Conservation (phyloP, 2,888 invertebrate species). For the Elysia crispata region DNA sequence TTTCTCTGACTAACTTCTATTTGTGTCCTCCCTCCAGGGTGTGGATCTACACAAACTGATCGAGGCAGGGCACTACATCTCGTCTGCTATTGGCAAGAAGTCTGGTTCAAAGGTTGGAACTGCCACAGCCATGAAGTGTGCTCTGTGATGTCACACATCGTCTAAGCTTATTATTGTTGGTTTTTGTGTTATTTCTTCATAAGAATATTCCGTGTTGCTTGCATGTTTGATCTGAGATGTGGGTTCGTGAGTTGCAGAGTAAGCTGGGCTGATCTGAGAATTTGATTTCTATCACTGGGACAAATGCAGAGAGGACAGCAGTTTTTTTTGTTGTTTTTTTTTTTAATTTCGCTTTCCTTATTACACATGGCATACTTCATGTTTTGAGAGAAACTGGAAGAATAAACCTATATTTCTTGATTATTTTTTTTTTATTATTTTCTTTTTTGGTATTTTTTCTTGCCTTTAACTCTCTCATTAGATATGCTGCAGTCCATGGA, state of each 20-base stretch:
- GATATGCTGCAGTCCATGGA: too few relatives aligned
- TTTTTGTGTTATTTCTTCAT: background rate
- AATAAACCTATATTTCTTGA: too few relatives aligned
- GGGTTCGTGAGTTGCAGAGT: background rate
- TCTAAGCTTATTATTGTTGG: background rate
- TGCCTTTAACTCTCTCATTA: too few relatives aligned
- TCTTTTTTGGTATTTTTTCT: too few relatives aligned
- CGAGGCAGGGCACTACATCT: slow-evolving; percentile 90
- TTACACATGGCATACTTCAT: too few relatives aligned
- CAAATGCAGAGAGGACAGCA: too few relatives aligned
- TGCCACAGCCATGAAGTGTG: slow-evolving; percentile 34
- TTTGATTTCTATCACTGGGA: background rate
- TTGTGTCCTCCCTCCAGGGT: slow-evolving; percentile 75
- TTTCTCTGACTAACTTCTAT: too few relatives aligned
- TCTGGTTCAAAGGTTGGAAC: slow-evolving; percentile 65
- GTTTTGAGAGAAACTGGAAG: too few relatives aligned
- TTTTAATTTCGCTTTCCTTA: too few relatives aligned
- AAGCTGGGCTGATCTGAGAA: background rate
- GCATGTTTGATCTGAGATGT: background rate
- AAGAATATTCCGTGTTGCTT: background rate
- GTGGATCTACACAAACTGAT: slow-evolving; percentile 88
- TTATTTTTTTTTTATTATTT: too few relatives aligned
- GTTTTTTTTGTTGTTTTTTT: too few relatives aligned
- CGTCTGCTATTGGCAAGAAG: slow-evolving; percentile 83
- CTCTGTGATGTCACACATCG: slow-evolving; percentile 13